A percentile compares a stretch with the other conserved stretches of the same genome.
These are phyloP conservation scores for Aphelinus certus DNA, from an alignment of 1,140 invertebrate genomes.

Conservation along the genomic window DNA sequence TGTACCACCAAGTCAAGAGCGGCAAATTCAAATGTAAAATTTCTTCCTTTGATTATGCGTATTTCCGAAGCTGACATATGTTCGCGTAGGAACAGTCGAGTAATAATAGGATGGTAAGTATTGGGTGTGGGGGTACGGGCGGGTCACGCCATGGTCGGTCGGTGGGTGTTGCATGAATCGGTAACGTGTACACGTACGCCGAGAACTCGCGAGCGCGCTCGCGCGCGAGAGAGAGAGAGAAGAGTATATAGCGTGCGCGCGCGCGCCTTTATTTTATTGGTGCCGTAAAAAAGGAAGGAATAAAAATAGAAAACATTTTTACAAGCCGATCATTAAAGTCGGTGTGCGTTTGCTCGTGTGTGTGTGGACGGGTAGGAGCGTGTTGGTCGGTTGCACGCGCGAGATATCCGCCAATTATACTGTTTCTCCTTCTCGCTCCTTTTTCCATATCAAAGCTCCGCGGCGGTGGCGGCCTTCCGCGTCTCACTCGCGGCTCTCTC, in stretches of 20 bases:
- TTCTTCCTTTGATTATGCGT: too few relatives aligned
- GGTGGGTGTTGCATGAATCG: neutral
- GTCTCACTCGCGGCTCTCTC: neutral
- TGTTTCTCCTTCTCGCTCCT: slow-evolving; percentile 36
- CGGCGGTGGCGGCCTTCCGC: slow-evolving; percentile 17
- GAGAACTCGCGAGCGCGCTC: slow-evolving; percentile 23
- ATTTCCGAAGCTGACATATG: too few relatives aligned
- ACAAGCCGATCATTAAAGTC: slow-evolving; percentile 55
- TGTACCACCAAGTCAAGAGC: too few relatives aligned
- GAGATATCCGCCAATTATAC: slow-evolving; percentile 53
- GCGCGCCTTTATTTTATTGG: slow-evolving; percentile 38
- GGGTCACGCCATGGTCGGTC: neutral
- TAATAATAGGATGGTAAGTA: slow-evolving; percentile 1
- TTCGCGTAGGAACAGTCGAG: too few relatives aligned
- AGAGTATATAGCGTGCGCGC: neutral
- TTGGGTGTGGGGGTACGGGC: too few relatives aligned
- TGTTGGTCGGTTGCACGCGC: slow-evolving; percentile 22
- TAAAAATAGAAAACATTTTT: slow-evolving; percentile 55
- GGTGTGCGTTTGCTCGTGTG: slow-evolving; percentile 17
- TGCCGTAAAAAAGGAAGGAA: slow-evolving; percentile 42
- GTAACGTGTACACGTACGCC: neutral
- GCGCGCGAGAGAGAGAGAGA: neutral
- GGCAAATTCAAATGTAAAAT: too few relatives aligned
- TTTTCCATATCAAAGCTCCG: slow-evolving; percentile 19
- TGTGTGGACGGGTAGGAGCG: too few relatives aligned